phyloP scores from a whole-genome alignment of 2,113 vertebrate species.

The Dermatemys mawii region DNA sequence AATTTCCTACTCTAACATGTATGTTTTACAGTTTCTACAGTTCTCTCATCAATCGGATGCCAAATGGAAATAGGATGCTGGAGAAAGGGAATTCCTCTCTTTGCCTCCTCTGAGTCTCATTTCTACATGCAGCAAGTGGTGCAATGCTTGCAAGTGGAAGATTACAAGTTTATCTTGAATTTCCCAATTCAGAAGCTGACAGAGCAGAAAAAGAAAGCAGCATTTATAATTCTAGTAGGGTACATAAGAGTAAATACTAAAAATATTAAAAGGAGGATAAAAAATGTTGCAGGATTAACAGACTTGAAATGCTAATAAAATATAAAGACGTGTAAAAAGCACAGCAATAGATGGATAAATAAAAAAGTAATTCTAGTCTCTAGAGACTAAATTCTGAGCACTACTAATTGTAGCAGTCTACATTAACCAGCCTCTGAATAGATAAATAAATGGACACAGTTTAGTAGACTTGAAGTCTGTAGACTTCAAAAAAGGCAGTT shows the following conservation, averaged over 20 bases:
- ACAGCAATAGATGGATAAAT: slow-evolving; percentile 24
- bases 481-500: slow-evolving; percentile 34
- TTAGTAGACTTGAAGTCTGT: slow-evolving; percentile 44
- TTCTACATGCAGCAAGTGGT: neutral
- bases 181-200: neutral
- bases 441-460: slow-evolving; percentile 32
- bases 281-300: slow-evolving; percentile 37
- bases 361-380: slow-evolving; percentile 33
- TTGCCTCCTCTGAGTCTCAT: neutral
- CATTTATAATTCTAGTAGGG: neutral
- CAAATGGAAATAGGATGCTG: neutral
- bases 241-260: neutral
- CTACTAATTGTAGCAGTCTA: slow-evolving; percentile 12
- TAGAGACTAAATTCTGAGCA: neutral
- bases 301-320: slow-evolving; percentile 45
- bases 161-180: slow-evolving; percentile 8
- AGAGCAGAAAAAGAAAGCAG: slow-evolving; percentile 4
- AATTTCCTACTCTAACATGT: neutral
- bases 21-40: neutral
- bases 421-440: slow-evolving; percentile 29
- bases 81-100: neutral
- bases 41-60: neutral
- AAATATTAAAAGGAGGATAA: slow-evolving; percentile 15
- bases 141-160: neutral
- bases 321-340: neutral